Evolutionary conservation across 2,888 invertebrate species (phyloP), one percentile per base, ranked within the genome.

Genomic region (Chloromyia formosa): DNA sequence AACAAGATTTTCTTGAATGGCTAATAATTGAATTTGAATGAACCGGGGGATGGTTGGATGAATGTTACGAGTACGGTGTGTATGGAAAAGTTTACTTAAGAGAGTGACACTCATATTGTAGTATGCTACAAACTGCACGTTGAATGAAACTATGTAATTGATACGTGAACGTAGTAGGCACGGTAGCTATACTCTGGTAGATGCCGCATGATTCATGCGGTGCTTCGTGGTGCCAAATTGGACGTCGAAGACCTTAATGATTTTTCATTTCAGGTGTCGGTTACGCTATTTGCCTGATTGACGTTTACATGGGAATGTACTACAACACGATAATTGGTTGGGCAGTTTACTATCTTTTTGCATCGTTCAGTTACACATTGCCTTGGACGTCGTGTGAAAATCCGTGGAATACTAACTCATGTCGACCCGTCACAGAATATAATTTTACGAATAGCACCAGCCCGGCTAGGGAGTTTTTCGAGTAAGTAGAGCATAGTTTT

Each of bases 301-400:
- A 97, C 86, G 90, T 97, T 83, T 97, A 97, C 88, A 93, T 93
- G 91, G 95, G 94, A 80, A 97, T 97, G 93, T 97, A 96, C 87
- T 97, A 97, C 88, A 97, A 97, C 87, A 96, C 97, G 66, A 94
- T 97, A 84, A 97, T 97, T 82, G 95, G 96, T 62, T 97, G 97
- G 95, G 96, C 96, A 60, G 92, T 96, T 73, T 96, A 95, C 87
- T 96, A 95, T 86, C 88, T 95, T 78, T 89, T 94, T 80, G 93
- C 93, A 14, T 94, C 94, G 78, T 92, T 94, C 85, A 90, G 90
- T 83, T 89, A 89, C 0, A 90, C 91, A 82, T 88, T 96, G 71
- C 96, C 96, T 0, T 96, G 96, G 96, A 93, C 94, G 73, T 90
- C 90, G 78, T 96, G 96, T 84, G 89, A 90, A 83, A 95, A 96